Evolutionary conservation across 2,888 invertebrate genomes (phyloP), one percentile per base, ranked within the genome.

Genomic region (Nomada fabriciana): DNA sequence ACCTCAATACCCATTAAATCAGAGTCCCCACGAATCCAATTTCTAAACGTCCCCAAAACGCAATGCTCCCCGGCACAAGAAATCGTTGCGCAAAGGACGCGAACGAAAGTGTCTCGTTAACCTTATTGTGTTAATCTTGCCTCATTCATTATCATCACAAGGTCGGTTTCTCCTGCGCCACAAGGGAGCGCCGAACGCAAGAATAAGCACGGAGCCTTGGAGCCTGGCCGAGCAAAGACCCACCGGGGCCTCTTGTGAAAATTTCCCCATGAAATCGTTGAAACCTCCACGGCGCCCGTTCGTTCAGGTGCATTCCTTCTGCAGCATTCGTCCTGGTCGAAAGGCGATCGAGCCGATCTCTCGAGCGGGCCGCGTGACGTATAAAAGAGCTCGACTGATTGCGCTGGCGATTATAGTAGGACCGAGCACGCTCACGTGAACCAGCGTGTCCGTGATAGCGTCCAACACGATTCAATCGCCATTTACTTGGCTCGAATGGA

Each of bases 331-430:
- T 80, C 64, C 65, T 67, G 74, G 76, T 76, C 76, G 84, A 85
- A 83, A 76, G 83, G 84, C 84, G 86, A 84, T 88, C 84, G 85
- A 55, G 20, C 52, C 60, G 75, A 83, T 57, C 80, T 81, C 82
- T 78, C 81, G 83, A 70, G 57, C 70, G 71, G 86, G 83, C 82
- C 69, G 59, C 80, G 79, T 76, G 84, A 87, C 79, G 84, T 92
- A 92, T 92, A 92, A 92, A 92, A 91, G 92, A 88, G 88, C 81
- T 77, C 78, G 76, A 75, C 80, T 72, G 84, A 75, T 80, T 80
- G 80, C 69, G 76, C 74, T 59, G 36, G 68, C 64, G 86, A 88
- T 90, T 88, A 89, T 88, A 92, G 91, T 91, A 69, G 82, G 78
- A 84, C 80, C 74, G 84, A 84, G 86, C 83, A 80, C 86, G 88